A percentile compares a stretch with the other conserved stretches of the same genome.
Conservation (phyloP, 2,888 invertebrate species). For the Endotricha flammealis region DNA sequence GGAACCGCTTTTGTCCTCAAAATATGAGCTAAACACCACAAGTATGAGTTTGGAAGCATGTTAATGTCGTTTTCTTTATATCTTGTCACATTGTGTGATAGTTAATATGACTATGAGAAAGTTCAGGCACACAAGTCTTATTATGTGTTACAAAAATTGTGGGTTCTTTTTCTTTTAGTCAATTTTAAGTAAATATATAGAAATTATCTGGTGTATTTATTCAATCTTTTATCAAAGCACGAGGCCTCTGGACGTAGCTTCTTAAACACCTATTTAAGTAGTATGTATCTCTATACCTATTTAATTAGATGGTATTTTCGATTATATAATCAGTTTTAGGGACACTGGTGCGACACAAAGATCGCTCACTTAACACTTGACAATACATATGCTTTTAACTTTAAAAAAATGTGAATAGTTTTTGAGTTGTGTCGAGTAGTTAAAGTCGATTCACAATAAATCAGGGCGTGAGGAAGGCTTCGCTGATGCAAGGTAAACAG, state of each 20-base stretch:
- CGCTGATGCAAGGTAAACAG: constrained; percentile 67
- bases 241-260: constrained; percentile 49
- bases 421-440: constrained; percentile 68
- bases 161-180: background rate
- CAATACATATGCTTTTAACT: constrained; percentile 59
- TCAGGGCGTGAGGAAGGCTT: constrained; percentile 73
- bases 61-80: constrained; percentile 3
- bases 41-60: constrained; percentile 8
- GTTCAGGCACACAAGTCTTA: background rate
- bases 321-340: constrained; percentile 32
- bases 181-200: background rate
- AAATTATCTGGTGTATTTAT: constrained; percentile 2
- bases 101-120: background rate
- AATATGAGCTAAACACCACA: background rate
- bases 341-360: constrained; percentile 64
- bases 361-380: constrained; percentile 40
- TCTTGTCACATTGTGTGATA: constrained; percentile 1
- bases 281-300: constrained; percentile 26
- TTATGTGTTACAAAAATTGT: constrained; percentile 4
- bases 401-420: constrained; percentile 71
- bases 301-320: constrained; percentile 28
- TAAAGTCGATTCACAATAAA: constrained; percentile 39
- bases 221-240: constrained; percentile 21
- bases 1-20: constrained; percentile 3
- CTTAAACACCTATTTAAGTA: constrained; percentile 33